Evolutionary conservation across 2,797 vertebrate genomes (phyloP), one percentile per base, ranked within the genome.

Genomic region (Tenualosa thibaudeaui): DNA sequence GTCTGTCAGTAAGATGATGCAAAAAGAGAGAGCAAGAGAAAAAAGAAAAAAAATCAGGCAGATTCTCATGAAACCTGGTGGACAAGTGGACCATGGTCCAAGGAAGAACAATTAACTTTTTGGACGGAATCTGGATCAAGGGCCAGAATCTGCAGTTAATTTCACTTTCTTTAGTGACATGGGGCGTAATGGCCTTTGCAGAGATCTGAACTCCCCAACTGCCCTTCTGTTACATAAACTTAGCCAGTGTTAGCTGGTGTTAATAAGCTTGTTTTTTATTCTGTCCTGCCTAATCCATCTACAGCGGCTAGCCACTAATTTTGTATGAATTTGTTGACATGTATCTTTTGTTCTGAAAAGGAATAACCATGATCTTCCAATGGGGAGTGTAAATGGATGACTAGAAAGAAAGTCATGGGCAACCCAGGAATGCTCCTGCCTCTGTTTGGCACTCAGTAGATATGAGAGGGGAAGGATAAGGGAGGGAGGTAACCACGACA

Each of bases 401-500:
- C 50, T 7, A 89, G 88, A 84, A 89, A 19, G 86, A 83, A 87
- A 87, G 87, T 43, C 40, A 51, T 56, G 43, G 86, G 81, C 84
- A 86, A 84, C 84, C 92, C 90, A 91, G 91, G 92, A 94, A 94
- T 93, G 92, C 91, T 90, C 85, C 84, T 86, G 90, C 89, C 90
- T 90, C 87, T 89, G 65, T 91, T 94, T 92, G 90, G 92, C 89
- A 90, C 90, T 93, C 85, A 62, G 87, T 87, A 89, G 89, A 81
- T 82, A 68, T 88, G 82, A 65, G 56, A 89, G 53, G 84, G 84
- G 82, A 88, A 85, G 89, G 86, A 58, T 81, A 90, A 60, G 84
- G 87, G 81, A 90, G 89, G 83, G 53, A 88, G 81, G 85, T 87
- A 86, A 84, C 86, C 82, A 81, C 86, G 83, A 84, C 82, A 85